These are phyloP conservation scores for Apamea crenata DNA, from an alignment of 2,888 invertebrate species.

Conservation along the genomic window DNA sequence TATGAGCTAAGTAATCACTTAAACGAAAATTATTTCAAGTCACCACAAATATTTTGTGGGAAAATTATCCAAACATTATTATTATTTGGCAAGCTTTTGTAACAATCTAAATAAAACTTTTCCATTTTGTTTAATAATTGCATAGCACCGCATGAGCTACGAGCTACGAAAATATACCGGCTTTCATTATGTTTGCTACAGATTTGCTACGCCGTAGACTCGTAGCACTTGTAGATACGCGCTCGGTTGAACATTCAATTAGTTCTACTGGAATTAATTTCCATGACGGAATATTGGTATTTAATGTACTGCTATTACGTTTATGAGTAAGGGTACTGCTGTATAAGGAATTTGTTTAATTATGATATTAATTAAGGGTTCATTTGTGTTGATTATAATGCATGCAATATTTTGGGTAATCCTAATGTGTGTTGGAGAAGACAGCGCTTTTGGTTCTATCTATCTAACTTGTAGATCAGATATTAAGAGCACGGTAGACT, in stretches of 20 bases:
- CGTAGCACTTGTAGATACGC: constrained; percentile 69
- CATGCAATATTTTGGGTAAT: not conserved
- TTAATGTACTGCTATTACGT: constrained; percentile 54
- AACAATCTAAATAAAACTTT: constrained; percentile 44
- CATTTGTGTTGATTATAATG: not conserved
- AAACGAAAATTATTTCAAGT: constrained; percentile 12
- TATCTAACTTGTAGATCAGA: no score
- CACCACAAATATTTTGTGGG: not conserved
- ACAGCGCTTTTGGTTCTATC: not conserved
- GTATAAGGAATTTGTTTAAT: constrained; percentile 16
- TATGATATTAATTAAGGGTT: constrained; percentile 8
- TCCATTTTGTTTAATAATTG: constrained; percentile 27
- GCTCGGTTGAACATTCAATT: constrained; percentile 63
- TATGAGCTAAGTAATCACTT: constrained; percentile 49
- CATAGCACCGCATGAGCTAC: constrained; percentile 29
- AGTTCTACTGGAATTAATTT: constrained; percentile 63
- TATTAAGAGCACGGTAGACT: not conserved
- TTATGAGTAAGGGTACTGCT: constrained; percentile 20
- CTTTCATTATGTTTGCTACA: constrained; percentile 55
- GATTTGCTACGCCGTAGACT: constrained; percentile 71
- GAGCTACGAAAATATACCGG: constrained; percentile 46
- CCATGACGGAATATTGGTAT: constrained; percentile 57
- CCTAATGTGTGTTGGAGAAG: not conserved
- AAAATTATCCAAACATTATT: constrained; percentile 17
- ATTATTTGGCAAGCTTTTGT: constrained; percentile 29